Base-by-base conservation (phyloP, 1,140 invertebrate species). In the Ceratoteleas bidentatus region DNA sequence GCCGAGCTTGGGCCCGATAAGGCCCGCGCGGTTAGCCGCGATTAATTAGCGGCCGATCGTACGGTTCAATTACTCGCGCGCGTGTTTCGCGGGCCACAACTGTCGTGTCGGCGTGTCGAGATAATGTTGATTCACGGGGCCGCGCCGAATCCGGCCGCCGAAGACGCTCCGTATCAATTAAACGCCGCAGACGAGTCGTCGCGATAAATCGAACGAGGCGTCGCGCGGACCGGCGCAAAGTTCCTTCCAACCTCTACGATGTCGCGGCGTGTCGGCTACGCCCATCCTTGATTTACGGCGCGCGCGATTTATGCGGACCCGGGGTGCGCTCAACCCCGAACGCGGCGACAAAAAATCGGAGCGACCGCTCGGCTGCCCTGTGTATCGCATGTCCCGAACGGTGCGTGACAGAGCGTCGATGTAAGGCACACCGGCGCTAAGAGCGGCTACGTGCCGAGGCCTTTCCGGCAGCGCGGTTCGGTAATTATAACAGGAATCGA, bases 181-280 rank as follows among this genome's bases (percentile, higher is more conserved):
- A 85, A 83, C 80, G 53, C 8, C 50, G 40, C 34, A 52, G 72
- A 61, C 62, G 79, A 64, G 50, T 76, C 56, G 74, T 81, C 60
- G 85, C 81, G 70, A 88, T 90, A 89, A 90, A 90, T 89, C 84
- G 74, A 85, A 83, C 85, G 74, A 86, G 87, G 86, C 85, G 87
- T 86, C 84, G 81, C 72, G 77, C 82, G 86, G 77, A 81, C 81
- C 85, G 86, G 86, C 83, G 80, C 83, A 4, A 1, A 64, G 85
- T 86, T 87, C 85, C 84, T 85, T 87, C 87, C 88, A 88, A 86
- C 89, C 89, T 90, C 87, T 87, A 85, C 83, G 85, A 79, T 89
- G 88, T 90, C 87, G 84, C 88, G 83, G 75, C 80, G 74, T 88
- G 88, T 90, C 86, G 88, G 87, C 85, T 85, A 86, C 88, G 88